Percentiles rank a stretch among this genome's conserved stretches.
phyloP scores from a whole-genome alignment of 53 echinoderm and acorn worm species.

The Temnopleurus reevesii region DNA sequence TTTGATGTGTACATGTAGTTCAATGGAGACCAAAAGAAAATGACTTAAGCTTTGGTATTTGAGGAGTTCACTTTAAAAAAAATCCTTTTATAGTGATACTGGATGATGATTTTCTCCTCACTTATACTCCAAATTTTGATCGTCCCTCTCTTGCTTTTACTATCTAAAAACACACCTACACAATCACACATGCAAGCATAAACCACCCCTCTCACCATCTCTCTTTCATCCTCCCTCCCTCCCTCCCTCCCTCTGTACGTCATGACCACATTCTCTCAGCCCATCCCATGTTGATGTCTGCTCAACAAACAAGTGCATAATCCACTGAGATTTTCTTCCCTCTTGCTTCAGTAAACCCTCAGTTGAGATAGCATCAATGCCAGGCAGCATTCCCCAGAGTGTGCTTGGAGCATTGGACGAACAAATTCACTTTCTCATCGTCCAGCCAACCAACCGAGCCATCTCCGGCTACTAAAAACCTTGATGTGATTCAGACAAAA shows the following conservation, averaged over 20 bases:
- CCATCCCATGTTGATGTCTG: neutral
- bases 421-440: slow-evolving; percentile 22
- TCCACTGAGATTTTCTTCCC: neutral
- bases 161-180: too few species aligned
- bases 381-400: neutral
- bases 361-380: neutral
- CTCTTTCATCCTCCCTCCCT: neutral
- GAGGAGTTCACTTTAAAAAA: too few species aligned
- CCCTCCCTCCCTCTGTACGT: neutral
- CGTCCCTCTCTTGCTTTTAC: too few species aligned
- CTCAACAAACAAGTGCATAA: neutral
- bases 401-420: slow-evolving; percentile 6
- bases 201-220: neutral
- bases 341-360: neutral
- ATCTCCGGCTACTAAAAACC: neutral
- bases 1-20: too few species aligned
- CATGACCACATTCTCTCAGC: neutral
- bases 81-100: too few species aligned
- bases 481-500: slow-evolving; percentile 44
- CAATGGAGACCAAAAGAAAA: too few species aligned
- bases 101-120: too few species aligned
- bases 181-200: neutral
- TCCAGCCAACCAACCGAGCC: neutral
- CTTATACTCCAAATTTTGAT: too few species aligned
- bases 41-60: too few species aligned